Conservation (phyloP, 2,797 vertebrate species). For the Chaenodraco wilsoni region DNA sequence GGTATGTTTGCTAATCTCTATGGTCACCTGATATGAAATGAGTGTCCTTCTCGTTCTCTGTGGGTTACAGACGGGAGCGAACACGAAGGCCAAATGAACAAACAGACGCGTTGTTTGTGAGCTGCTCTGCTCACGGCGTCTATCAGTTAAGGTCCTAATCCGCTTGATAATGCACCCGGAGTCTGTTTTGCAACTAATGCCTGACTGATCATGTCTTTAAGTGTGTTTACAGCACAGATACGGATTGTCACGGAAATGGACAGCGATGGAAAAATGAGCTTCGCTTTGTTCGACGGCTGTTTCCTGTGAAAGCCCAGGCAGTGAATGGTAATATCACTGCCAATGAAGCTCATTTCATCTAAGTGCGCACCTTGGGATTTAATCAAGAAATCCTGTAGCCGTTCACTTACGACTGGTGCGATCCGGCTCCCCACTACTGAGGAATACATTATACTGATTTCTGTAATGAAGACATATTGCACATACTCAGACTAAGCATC, state of each 20-base stretch:
- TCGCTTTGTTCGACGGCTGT: constrained; percentile 58
- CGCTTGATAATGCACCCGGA: constrained; percentile 64
- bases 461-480: constrained; percentile 73
- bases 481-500: constrained; percentile 35
- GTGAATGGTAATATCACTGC: constrained; percentile 61
- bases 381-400: constrained; percentile 63
- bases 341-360: constrained; percentile 59
- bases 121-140: constrained; percentile 57
- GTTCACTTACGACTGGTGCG: constrained; percentile 42
- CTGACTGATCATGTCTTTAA: constrained; percentile 47
- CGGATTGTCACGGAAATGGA: constrained; percentile 42
- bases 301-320: constrained; percentile 57
- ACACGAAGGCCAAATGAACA: constrained; percentile 67
- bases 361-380: constrained; percentile 63
- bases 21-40: constrained; percentile 69
- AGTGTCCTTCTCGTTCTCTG: constrained; percentile 51
- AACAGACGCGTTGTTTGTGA: constrained; percentile 67
- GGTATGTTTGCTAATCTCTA: constrained; percentile 66
- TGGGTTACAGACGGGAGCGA: constrained; percentile 52
- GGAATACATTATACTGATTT: constrained; percentile 67
- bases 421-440: constrained; percentile 45
- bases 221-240: constrained; percentile 14
- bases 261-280: constrained; percentile 28
- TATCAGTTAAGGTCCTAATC: constrained; percentile 70
- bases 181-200: constrained; percentile 58